Conservation (phyloP, 2,888 invertebrate species). For the Dorcus hopei region DNA sequence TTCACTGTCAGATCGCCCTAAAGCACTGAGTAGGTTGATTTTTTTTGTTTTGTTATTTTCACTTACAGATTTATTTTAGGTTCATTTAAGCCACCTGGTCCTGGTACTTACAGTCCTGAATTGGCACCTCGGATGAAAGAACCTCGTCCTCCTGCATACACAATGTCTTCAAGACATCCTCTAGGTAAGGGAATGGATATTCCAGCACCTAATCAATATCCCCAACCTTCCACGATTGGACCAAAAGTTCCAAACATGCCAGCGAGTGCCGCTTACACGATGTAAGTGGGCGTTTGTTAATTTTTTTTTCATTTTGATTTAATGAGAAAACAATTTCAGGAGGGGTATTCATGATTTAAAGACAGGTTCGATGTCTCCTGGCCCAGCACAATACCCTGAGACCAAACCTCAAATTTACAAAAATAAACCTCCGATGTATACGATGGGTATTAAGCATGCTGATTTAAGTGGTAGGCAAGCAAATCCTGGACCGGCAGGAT, state of each 20-base stretch:
- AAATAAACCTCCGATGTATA: slow-evolving; percentile 37
- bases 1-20: slow-evolving; percentile 29
- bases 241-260: slow-evolving; percentile 53
- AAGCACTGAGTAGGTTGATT: slow-evolving; percentile 19
- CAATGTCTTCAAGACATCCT: slow-evolving; percentile 52
- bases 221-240: slow-evolving; percentile 52
- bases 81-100: slow-evolving; percentile 55
- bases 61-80: slow-evolving; percentile 24
- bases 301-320: background rate
- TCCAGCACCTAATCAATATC: slow-evolving; percentile 65
- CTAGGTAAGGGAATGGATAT: slow-evolving; percentile 33
- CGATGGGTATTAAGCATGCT: slow-evolving; percentile 31
- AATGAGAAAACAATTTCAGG: slow-evolving; percentile 13
- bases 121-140: slow-evolving; percentile 54
- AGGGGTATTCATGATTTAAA: slow-evolving; percentile 16
- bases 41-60: background rate
- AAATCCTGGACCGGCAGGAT: slow-evolving; percentile 57
- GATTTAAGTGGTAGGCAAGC: slow-evolving; percentile 37
- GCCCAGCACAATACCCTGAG: slow-evolving; percentile 49
- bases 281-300: slow-evolving; percentile 42
- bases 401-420: slow-evolving; percentile 37
- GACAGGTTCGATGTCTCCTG: slow-evolving; percentile 38
- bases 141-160: slow-evolving; percentile 58
- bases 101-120: slow-evolving; percentile 63
- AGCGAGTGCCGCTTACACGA: slow-evolving; percentile 52